A percentile compares a stretch with the other conserved stretches of the same genome.
phyloP scores from a whole-genome alignment of 2,113 vertebrate species.

The Chlorodrepanis virens region DNA sequence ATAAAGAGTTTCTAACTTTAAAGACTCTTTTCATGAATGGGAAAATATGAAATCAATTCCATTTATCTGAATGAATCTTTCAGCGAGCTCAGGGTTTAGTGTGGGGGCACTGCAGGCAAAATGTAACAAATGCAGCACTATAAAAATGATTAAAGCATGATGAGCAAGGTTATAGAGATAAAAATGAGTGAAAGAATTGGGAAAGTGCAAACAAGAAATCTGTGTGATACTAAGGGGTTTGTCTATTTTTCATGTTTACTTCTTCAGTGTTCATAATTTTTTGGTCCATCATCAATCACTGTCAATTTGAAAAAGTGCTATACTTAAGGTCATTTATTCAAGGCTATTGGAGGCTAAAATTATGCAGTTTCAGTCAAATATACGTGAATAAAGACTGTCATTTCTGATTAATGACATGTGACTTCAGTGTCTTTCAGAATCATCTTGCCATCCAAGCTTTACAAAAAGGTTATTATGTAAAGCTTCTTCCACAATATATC shows the following conservation, averaged over 20 bases:
- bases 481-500: conserved; percentile 68
- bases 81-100: conserved; percentile 28
- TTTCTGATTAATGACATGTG: conserved; percentile 88
- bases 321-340: conserved; percentile 90
- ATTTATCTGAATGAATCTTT: conserved; percentile 57
- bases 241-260: conserved; percentile 84
- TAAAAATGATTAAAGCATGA: conserved; percentile 47
- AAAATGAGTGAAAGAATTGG: conserved; percentile 40
- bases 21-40: conserved; percentile 42
- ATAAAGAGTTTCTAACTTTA: conserved; percentile 36
- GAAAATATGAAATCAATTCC: conserved; percentile 65
- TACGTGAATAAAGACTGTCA: conserved; percentile 88
- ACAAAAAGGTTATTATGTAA: conserved; percentile 80
- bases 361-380: conserved; percentile 86
- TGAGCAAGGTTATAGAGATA: conserved; percentile 30
- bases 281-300: conserved; percentile 87
- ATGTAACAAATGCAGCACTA: background rate
- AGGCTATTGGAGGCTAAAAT: conserved; percentile 89
- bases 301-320: conserved; percentile 88
- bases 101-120: conserved; percentile 25
- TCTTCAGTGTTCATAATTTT: conserved; percentile 86
- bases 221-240: conserved; percentile 54
- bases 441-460: conserved; percentile 76
- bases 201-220: conserved; percentile 59
- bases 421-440: conserved; percentile 77